These are phyloP conservation scores for Lithophane leautieri DNA, from an alignment of 2,888 invertebrate genomes.

Conservation along the genomic window DNA sequence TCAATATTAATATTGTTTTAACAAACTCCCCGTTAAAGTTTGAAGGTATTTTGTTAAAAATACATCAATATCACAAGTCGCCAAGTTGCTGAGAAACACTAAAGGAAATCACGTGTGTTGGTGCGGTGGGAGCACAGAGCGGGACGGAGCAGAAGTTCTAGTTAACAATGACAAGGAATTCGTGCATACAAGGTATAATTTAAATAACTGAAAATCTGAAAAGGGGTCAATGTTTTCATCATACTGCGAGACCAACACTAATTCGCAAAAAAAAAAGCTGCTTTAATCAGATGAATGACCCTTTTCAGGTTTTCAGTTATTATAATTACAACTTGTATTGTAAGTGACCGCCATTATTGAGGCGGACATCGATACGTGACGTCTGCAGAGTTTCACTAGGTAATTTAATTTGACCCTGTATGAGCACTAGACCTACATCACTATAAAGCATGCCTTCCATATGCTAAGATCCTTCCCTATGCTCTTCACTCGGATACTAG, in stretches of 20 bases:
- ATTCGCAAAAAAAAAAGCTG: background rate
- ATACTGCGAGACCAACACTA: no score
- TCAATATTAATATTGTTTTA: slow-evolving; percentile 11
- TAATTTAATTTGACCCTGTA: no score
- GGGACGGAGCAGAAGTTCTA: slow-evolving; percentile 6
- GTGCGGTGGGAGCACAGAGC: background rate
- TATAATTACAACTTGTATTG: no score
- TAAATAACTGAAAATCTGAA: background rate
- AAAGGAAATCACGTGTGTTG: slow-evolving; percentile 21
- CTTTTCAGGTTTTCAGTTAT: no score
- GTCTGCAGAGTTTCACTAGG: no score
- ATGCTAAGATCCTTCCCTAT: no score
- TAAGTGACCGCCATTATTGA: no score
- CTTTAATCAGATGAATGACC: no score
- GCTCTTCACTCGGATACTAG: background rate
- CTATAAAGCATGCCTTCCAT: background rate
- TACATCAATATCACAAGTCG: slow-evolving; percentile 51
- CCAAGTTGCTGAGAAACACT: slow-evolving; percentile 38
- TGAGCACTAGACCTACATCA: background rate
- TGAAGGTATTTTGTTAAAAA: slow-evolving; percentile 50
- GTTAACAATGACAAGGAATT: background rate
- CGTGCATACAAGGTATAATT: background rate
- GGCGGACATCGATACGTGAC: no score
- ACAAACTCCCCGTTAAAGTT: slow-evolving; percentile 44
- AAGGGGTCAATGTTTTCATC: background rate